phyloP scores from a whole-genome alignment of 2,113 vertebrate genomes.

The Drymodes brunneopygia region DNA sequence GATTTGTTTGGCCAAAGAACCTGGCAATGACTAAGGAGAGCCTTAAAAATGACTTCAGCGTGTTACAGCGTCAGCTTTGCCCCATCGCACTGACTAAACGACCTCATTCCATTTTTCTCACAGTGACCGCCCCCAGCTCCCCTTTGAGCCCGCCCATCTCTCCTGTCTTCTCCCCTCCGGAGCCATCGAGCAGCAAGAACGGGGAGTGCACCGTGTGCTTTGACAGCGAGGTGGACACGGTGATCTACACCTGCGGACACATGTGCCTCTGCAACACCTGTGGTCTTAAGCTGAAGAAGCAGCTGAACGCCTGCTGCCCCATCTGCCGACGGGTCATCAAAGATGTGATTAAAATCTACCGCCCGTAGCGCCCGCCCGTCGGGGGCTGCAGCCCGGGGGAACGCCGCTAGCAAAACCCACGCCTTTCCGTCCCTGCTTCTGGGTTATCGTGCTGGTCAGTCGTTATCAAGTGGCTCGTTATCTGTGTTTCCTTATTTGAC shows the following conservation, averaged over 20 bases:
- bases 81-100: not conserved
- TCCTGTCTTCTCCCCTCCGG: conserved; percentile 78
- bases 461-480: conserved; percentile 65
- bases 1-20: not conserved
- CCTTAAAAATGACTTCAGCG: not conserved
- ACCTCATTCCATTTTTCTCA: not conserved
- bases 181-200: conserved; percentile 79
- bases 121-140: conserved; percentile 97
- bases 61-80: not conserved
- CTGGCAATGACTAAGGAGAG: not conserved
- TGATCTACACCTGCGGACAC: conserved; percentile 99
- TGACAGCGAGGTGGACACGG: conserved; percentile 95
- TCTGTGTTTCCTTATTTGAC: conserved; percentile 60
- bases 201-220: conserved; percentile 97
- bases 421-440: conserved; percentile 69
- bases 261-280: conserved; percentile 98
- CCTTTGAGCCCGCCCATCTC: conserved; percentile 89
- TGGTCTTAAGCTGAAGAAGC: conserved; percentile 91
- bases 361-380: conserved; percentile 76
- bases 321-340: conserved; percentile 97
- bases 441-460: conserved; percentile 70
- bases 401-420: conserved; percentile 37
- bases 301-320: conserved; percentile 92
- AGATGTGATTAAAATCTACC: conserved; percentile 97
- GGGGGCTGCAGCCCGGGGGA: not conserved